Conservation (phyloP, 2,888 invertebrate species). For the Aphodius sticticus region DNA sequence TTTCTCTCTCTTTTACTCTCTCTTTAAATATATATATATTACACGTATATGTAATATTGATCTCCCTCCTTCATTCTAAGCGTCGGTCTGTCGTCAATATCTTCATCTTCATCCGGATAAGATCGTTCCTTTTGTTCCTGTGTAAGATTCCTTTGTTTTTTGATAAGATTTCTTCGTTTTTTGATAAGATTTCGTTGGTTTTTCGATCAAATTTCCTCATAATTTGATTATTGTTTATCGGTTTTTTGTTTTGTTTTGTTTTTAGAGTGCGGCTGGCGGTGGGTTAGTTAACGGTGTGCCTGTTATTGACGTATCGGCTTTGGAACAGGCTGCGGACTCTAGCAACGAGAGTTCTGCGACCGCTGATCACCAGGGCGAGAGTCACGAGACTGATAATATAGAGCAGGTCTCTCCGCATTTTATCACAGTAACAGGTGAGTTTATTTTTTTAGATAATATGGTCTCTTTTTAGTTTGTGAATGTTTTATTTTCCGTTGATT, state of each 20-base stretch:
- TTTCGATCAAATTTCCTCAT: background rate
- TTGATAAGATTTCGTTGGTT: slow-evolving; percentile 6
- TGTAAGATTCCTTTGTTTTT: background rate
- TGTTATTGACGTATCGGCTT: slow-evolving; percentile 60
- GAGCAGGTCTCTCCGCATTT: slow-evolving; percentile 66
- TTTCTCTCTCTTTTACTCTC: slow-evolving; percentile 27
- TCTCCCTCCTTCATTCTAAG: slow-evolving; percentile 27
- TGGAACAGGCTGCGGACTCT: slow-evolving; percentile 66
- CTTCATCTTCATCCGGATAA: slow-evolving; percentile 27
- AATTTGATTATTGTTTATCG: background rate
- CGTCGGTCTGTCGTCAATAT: slow-evolving; percentile 27
- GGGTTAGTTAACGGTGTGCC: slow-evolving; percentile 58
- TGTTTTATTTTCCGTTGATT: background rate
- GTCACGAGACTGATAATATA: slow-evolving; percentile 63
- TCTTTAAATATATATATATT: background rate
- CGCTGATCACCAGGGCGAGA: slow-evolving; percentile 62
- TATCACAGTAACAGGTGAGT: slow-evolving; percentile 77
- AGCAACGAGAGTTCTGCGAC: slow-evolving; percentile 66
- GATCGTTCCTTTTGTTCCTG: slow-evolving; percentile 10
- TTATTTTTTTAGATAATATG: slow-evolving; percentile 28
- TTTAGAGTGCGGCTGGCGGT: slow-evolving; percentile 50
- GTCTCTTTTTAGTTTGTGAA: slow-evolving; percentile 29
- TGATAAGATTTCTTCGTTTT: background rate
- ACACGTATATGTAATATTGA: background rate
- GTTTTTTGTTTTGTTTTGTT: slow-evolving; percentile 5